Evolutionary conservation across 92 coral and sea anemone species (phyloP).

Genomic region (Palythoa caribaeorum): DNA sequence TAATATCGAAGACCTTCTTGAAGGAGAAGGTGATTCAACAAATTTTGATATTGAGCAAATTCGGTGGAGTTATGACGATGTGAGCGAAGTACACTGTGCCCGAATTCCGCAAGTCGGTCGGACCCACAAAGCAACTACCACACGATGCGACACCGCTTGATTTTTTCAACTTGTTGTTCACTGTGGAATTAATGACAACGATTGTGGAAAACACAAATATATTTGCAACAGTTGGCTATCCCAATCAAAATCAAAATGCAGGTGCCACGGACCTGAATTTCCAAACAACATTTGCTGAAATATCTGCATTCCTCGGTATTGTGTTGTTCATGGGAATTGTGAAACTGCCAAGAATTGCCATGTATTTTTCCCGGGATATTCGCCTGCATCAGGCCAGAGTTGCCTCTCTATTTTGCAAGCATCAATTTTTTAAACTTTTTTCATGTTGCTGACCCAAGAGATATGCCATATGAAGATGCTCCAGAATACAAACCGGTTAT

Average conservation of each 20-base stretch:
- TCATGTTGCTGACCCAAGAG: constrained; percentile 33
- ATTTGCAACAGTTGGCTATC: constrained; percentile 2
- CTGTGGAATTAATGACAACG: constrained; percentile 14
- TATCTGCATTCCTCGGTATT: constrained; percentile 19
- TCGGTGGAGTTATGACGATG: constrained; percentile 22
- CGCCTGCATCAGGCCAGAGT: constrained; percentile 14
- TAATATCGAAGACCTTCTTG: constrained; percentile 7
- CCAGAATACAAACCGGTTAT: not conserved
- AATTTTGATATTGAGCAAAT: not conserved
- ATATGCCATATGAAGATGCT: constrained; percentile 6
- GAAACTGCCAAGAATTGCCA: constrained; percentile 11
- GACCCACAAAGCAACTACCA: constrained; percentile 21
- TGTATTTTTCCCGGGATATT: constrained; percentile 22
- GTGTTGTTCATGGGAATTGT: constrained; percentile 18
- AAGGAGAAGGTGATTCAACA: constrained; percentile 7
- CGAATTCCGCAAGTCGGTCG: constrained; percentile 15
- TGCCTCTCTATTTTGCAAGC: constrained; percentile 20
- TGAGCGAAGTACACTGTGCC: constrained; percentile 16
- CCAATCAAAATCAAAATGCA: constrained; percentile 26
- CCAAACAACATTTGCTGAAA: constrained; percentile 26
- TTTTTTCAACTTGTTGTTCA: constrained; percentile 12
- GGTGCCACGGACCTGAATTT: constrained; percentile 23
- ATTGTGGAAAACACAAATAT: constrained; percentile 35
- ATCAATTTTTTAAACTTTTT: not conserved
- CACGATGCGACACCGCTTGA: constrained; percentile 31